phyloP scores from a whole-genome alignment of 2,888 invertebrate genomes.

The Sphaerophoria taeniata region DNA sequence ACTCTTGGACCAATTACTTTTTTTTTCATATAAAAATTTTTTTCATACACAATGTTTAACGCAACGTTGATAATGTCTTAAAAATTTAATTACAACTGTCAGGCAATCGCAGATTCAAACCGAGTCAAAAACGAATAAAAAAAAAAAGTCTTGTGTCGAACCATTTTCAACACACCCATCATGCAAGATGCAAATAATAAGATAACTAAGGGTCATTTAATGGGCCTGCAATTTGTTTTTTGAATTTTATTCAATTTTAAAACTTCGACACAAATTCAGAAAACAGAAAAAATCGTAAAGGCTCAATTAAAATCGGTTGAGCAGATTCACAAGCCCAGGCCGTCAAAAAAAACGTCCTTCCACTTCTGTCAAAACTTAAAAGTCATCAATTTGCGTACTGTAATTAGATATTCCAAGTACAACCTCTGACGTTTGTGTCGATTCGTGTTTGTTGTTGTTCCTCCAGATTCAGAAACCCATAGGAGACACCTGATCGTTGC shows the following conservation, averaged over 20 bases:
- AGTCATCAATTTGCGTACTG: slow-evolving; percentile 69
- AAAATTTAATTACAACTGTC: slow-evolving; percentile 65
- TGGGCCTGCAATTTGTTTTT: background rate
- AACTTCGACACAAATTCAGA: background rate
- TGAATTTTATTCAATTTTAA: background rate
- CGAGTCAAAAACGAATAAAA: slow-evolving; percentile 26
- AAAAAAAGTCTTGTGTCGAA: slow-evolving; percentile 36
- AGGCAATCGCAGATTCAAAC: slow-evolving; percentile 55
- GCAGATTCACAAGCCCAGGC: slow-evolving; percentile 1
- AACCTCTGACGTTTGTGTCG: slow-evolving; percentile 49
- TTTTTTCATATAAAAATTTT: no score
- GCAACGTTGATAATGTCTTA: slow-evolving; percentile 40
- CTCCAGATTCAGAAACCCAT: background rate
- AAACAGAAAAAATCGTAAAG: background rate
- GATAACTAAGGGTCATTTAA: background rate
- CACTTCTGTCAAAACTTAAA: slow-evolving; percentile 60
- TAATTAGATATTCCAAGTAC: slow-evolving; percentile 66
- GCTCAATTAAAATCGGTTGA: background rate
- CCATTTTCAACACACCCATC: background rate
- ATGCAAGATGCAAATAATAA: background rate
- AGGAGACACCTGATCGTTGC: slow-evolving; percentile 38
- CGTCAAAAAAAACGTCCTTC: slow-evolving; percentile 26
- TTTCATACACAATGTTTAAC: no score
- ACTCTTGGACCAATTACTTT: no score
- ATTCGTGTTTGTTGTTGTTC: slow-evolving; percentile 19